Evolutionary conservation across 2,888 invertebrate genomes (phyloP).

Genomic region (Sussaba pulchella): DNA sequence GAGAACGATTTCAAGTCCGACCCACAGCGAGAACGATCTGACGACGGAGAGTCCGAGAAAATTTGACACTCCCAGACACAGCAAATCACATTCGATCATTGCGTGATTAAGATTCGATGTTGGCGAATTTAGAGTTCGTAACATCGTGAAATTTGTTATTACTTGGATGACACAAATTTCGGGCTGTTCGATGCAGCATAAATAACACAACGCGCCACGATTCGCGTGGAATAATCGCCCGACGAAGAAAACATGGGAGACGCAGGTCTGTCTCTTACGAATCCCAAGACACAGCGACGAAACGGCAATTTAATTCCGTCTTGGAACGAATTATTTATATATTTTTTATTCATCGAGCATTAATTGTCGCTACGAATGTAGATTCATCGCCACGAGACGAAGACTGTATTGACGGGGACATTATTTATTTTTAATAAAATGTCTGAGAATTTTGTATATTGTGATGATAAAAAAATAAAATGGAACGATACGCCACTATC

Average conservation of each 20-base stretch:
- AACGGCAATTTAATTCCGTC: neutral
- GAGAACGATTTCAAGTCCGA: slow-evolving; percentile 67
- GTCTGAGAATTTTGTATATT: slow-evolving; percentile 54
- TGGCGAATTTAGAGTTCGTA: slow-evolving; percentile 14
- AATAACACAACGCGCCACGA: neutral
- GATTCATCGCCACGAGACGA: slow-evolving; percentile 36
- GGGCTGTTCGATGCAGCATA: neutral
- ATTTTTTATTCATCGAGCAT: slow-evolving; percentile 7
- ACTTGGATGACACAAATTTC: slow-evolving; percentile 1
- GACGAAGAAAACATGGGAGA: slow-evolving; percentile 32
- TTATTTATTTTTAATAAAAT: slow-evolving; percentile 50
- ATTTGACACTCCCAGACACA: slow-evolving; percentile 62
- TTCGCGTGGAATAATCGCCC: neutral
- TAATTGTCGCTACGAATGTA: slow-evolving; percentile 34
- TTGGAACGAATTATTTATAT: slow-evolving; percentile 49
- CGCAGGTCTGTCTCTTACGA: slow-evolving; percentile 43
- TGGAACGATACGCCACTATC: slow-evolving; percentile 42
- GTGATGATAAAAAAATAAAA: slow-evolving; percentile 56
- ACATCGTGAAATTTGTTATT: slow-evolving; percentile 18
- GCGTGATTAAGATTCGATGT: slow-evolving; percentile 42
- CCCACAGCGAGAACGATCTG: slow-evolving; percentile 65
- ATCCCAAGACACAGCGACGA: slow-evolving; percentile 41
- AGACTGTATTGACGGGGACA: slow-evolving; percentile 33
- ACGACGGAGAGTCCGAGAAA: slow-evolving; percentile 67
- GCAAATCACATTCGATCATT: slow-evolving; percentile 66